Base-by-base conservation (phyloP, 2,113 vertebrate species). In the Puntigrus tetrazona region DNA sequence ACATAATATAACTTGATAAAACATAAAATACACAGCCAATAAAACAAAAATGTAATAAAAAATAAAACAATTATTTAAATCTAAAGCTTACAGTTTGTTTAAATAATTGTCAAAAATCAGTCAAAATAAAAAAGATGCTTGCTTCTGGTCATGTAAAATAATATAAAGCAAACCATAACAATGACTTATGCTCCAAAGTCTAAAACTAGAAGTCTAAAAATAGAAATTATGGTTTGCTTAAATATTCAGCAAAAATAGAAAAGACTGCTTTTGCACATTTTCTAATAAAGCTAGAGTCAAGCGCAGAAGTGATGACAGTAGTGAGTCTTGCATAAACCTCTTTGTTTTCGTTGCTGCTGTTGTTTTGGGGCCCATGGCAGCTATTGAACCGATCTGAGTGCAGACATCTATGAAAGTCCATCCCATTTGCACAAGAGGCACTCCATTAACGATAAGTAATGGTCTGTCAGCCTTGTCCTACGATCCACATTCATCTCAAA, bases 391-490 rank as follows among this genome's bases (percentile, higher is more conserved):
- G n/a, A 5, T 77, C 59, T 6, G 55, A 78, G 14, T 61, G 25
- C 78, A 73, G 52, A 47, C 31, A 0, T 73, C 55, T 20, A 73
- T 76, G 55, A 84, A 76, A 63, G 43, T 34, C 65, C 7, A 36
- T 85, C 34, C 63, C 47, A 61, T 78, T 80, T 63, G 20, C 59
- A 16, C 43, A 72, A 57, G 59, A 13, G 52, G 34, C 6, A 61
- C 65, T 76, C 70, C 59, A 86, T 88, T 82, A 86, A 79, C 47
- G 34, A 78, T 45, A 77, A 89, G 75, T 89, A 88, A 88, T 85
- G 85, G 82, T 55, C 79, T 88, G 79, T 85, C 83, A 86, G 74
- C 25, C 22, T 34, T 57, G 7, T 79, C 55, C 77, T 31, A 5
- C 6, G 31, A 67, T 83, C 55, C 83, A 79, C 55, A 61, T 74